phyloP scores from a whole-genome alignment of 2,113 vertebrate genomes.

The Illadopsis cleaveri region DNA sequence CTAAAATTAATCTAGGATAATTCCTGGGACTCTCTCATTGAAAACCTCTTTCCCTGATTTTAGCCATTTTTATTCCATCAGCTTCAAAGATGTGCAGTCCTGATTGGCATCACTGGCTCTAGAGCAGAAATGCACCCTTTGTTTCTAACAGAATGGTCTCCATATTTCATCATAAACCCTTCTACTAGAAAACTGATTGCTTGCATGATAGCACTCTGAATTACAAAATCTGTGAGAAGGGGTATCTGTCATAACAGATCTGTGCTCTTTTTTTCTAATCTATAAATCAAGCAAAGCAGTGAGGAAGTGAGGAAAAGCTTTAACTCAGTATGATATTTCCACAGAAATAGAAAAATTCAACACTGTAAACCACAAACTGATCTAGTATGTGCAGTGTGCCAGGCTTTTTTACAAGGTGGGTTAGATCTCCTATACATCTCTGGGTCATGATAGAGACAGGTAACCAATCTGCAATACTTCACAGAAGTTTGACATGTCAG shows the following conservation, averaged over 20 bases:
- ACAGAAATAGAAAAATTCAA: not conserved
- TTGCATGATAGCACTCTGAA: not conserved
- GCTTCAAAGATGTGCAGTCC: not conserved
- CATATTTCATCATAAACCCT: not conserved
- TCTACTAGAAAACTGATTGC: not conserved
- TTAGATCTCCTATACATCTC: not conserved
- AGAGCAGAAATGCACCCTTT: not conserved
- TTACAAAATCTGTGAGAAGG: not conserved
- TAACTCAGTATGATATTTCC: not conserved
- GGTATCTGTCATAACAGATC: not conserved
- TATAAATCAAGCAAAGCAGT: conserved; percentile 4
- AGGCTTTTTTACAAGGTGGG: not conserved
- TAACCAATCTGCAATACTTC: not conserved
- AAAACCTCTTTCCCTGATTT: not conserved
- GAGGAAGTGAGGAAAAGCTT: not conserved
- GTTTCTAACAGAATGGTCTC: not conserved
- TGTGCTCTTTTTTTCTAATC: not conserved
- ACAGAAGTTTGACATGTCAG: not conserved
- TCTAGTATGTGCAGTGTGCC: not conserved
- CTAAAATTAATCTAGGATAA: not conserved
- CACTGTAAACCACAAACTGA: not conserved
- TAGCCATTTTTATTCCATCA: not conserved
- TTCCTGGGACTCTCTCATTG: not conserved
- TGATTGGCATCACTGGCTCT: not conserved
- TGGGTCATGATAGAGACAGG: not conserved